These are phyloP conservation scores for Caranx ignobilis DNA, from an alignment of 2,113 vertebrate species.

Conservation along the genomic window DNA sequence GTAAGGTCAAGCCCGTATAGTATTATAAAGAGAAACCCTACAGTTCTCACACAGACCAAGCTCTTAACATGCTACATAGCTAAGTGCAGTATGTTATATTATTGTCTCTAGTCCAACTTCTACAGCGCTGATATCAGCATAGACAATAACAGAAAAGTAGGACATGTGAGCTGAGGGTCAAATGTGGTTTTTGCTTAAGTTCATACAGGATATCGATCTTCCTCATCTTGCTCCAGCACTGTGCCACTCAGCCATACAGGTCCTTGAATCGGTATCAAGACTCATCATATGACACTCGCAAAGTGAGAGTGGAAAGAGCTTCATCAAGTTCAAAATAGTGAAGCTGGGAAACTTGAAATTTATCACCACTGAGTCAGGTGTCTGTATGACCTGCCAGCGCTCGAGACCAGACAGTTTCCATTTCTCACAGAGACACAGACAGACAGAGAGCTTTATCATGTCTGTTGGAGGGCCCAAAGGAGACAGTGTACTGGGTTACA, in stretches of 20 bases:
- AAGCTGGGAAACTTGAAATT: slow-evolving; percentile 18
- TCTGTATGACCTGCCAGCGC: slow-evolving; percentile 11
- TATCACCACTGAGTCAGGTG: slow-evolving; percentile 30
- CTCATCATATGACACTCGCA: neutral
- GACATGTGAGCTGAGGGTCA: neutral
- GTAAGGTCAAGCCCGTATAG: neutral
- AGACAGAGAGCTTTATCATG: slow-evolving; percentile 27
- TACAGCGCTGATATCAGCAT: neutral
- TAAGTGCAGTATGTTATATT: neutral
- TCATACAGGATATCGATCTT: neutral
- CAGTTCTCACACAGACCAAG: neutral
- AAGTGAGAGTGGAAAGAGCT: neutral
- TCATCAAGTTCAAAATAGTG: slow-evolving; percentile 7
- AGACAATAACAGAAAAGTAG: neutral
- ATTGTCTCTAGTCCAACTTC: neutral
- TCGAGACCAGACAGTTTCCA: slow-evolving; percentile 30
- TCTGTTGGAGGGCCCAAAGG: slow-evolving; percentile 23
- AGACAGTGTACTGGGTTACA: slow-evolving; percentile 12
- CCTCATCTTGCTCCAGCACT: neutral
- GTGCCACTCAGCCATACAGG: neutral
- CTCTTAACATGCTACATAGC: neutral
- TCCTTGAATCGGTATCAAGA: slow-evolving; percentile 16
- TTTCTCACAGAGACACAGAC: slow-evolving; percentile 22
- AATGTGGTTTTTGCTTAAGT: neutral
- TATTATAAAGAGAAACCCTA: neutral